These are phyloP conservation scores for Cancer borealis DNA, from an alignment of 2,888 invertebrate species.

Conservation along the genomic window DNA sequence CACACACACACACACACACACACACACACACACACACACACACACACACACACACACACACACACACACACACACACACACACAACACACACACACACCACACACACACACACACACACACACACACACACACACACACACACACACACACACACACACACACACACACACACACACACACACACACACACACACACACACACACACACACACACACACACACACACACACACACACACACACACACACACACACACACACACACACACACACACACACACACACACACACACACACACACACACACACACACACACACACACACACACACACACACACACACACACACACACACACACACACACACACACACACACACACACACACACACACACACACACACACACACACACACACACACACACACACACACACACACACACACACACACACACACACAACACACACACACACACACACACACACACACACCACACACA, in stretches of 20 bases:
- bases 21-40: background rate
- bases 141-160: background rate
- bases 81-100: too few relatives aligned
- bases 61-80: background rate
- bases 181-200: background rate
- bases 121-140: slow-evolving; percentile 15
- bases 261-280: background rate
- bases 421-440: background rate
- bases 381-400: slow-evolving; percentile 27
- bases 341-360: background rate
- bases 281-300: background rate
- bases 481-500: background rate
- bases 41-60: background rate
- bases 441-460: background rate
- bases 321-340: background rate
- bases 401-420: background rate
- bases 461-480: background rate
- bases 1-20: background rate
- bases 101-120: slow-evolving; percentile 22
- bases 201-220: background rate
- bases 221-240: slow-evolving; percentile 31
- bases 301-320: background rate
- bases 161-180: background rate
- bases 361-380: slow-evolving; percentile 31
- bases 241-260: slow-evolving; percentile 9